Conservation (phyloP, 2,888 invertebrate genomes). For the Oxytorus armatus region DNA sequence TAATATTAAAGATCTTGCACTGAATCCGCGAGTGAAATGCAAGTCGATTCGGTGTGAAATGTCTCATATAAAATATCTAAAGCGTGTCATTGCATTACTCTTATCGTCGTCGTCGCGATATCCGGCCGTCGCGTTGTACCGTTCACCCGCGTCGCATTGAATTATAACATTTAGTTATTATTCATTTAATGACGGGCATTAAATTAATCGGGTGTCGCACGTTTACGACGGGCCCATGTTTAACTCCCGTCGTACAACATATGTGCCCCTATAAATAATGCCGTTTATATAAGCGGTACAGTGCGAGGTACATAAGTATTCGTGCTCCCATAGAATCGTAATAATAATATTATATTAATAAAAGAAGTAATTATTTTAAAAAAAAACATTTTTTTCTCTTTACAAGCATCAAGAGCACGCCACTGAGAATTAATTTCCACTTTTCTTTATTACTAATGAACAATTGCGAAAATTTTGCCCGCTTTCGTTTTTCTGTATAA, state of each 20-base stretch:
- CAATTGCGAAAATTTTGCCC: too few relatives aligned
- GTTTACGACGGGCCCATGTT: slow-evolving; percentile 36
- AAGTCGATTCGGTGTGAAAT: slow-evolving; percentile 2
- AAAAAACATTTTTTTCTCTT: neutral
- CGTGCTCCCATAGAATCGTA: neutral
- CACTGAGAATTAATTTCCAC: too few relatives aligned
- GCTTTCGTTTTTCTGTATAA: too few relatives aligned
- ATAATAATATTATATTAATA: neutral
- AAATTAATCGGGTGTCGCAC: slow-evolving; percentile 64
- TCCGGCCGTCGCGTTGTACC: slow-evolving; percentile 43
- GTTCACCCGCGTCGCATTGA: slow-evolving; percentile 42
- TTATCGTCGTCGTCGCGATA: slow-evolving; percentile 56
- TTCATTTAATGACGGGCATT: slow-evolving; percentile 63
- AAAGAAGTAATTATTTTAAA: neutral
- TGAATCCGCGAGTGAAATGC: neutral
- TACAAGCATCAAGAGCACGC: too few relatives aligned
- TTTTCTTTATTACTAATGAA: too few relatives aligned
- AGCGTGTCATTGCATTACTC: slow-evolving; percentile 32
- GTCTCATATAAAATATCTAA: slow-evolving; percentile 2
- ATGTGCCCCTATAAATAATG: neutral
- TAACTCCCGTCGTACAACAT: slow-evolving; percentile 30
- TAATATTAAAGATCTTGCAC: too few relatives aligned
- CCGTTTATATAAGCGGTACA: neutral
- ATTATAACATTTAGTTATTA: slow-evolving; percentile 61
- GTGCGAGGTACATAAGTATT: neutral